Evolutionary conservation across 2,797 vertebrate species (phyloP).

Genomic region (Falco berigora): DNA sequence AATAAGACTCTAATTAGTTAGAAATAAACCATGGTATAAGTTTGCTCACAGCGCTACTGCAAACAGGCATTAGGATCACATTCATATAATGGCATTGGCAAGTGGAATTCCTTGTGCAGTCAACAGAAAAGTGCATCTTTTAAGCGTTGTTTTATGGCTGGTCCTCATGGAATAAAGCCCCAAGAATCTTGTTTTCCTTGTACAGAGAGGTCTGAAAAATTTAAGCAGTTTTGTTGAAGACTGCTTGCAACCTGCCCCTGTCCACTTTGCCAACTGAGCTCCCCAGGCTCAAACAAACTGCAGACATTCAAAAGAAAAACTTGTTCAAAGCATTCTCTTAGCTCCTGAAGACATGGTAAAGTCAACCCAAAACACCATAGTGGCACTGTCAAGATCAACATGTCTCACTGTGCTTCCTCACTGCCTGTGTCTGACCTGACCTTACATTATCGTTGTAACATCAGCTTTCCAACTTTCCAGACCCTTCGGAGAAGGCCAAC

Average conservation of each 20-base stretch:
- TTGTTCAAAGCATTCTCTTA: neutral
- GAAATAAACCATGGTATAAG: neutral
- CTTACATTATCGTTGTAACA: neutral
- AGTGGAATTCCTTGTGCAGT: neutral
- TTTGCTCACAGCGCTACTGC: neutral
- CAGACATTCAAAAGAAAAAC: neutral
- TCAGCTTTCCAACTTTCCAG: neutral
- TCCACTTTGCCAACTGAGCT: neutral
- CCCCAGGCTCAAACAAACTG: neutral
- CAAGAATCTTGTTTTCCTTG: neutral
- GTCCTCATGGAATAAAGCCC: neutral
- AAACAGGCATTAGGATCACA: neutral
- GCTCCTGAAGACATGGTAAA: neutral
- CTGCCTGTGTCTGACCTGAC: neutral
- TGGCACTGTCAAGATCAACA: rapidly evolving
- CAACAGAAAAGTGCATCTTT: neutral
- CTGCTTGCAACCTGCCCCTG: neutral
- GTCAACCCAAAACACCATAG: neutral
- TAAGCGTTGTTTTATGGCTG: neutral
- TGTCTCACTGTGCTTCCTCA: neutral
- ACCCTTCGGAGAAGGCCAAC: neutral
- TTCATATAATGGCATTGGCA: neutral
- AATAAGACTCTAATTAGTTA: neutral
- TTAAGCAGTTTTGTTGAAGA: neutral
- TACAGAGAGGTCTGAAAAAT: neutral